Conservation (phyloP, 2,888 invertebrate species). For the Agrypnus murinus region DNA sequence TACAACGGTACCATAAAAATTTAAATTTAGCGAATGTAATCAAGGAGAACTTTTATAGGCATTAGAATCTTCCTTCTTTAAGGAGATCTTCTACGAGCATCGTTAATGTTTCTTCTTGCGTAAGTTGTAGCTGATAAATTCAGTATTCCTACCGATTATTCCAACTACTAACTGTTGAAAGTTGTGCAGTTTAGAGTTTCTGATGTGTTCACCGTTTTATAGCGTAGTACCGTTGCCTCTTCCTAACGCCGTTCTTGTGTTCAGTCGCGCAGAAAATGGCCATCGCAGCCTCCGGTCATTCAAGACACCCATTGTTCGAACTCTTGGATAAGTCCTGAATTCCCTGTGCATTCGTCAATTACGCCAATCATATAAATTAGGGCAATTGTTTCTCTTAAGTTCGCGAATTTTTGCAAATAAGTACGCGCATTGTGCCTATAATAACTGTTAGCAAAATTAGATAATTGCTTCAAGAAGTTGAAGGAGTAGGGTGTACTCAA, state of each 20-base stretch:
- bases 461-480: neutral
- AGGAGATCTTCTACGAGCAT: neutral
- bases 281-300: slow-evolving; percentile 64
- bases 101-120: neutral
- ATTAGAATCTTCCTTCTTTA: neutral
- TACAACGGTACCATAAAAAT: no score
- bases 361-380: neutral
- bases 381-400: neutral
- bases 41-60: neutral
- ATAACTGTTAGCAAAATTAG: neutral
- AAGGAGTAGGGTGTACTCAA: neutral
- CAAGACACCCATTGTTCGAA: slow-evolving; percentile 56
- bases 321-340: slow-evolving; percentile 1
- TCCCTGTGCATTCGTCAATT: slow-evolving; percentile 1
- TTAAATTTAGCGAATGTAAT: neutral
- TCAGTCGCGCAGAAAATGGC: slow-evolving; percentile 64
- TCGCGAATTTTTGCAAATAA: neutral
- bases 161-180: slow-evolving; percentile 23
- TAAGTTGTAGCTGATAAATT: slow-evolving; percentile 5
- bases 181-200: slow-evolving; percentile 44
- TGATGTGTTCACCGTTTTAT: slow-evolving; percentile 56
- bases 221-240: slow-evolving; percentile 48
- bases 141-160: slow-evolving; percentile 4
- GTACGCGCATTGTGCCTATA: neutral
- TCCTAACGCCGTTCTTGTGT: slow-evolving; percentile 63